These are phyloP conservation scores for Nephrotoma flavescens DNA, from an alignment of 2,888 invertebrate genomes.

Conservation along the genomic window DNA sequence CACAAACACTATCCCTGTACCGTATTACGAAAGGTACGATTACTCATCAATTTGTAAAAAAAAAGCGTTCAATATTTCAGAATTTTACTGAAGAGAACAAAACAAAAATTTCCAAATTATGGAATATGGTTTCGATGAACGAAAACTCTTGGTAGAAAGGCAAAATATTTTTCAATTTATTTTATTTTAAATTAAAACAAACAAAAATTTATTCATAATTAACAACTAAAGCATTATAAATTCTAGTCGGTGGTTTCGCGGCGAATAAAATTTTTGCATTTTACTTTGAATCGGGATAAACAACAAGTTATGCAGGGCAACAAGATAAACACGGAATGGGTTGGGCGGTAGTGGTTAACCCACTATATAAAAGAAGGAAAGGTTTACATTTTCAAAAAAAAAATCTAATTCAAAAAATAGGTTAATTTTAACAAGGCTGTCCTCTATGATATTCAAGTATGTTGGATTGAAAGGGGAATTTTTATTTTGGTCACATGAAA, in stretches of 20 bases:
- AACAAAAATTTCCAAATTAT: not conserved
- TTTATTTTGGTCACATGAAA: too few relatives aligned
- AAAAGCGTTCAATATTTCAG: not conserved
- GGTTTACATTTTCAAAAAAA: too few relatives aligned
- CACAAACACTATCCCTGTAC: too few relatives aligned
- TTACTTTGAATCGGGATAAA: too few relatives aligned
- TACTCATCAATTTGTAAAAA: not conserved
- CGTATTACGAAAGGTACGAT: not conserved
- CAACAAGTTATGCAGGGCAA: too few relatives aligned
- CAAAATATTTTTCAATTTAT: not conserved
- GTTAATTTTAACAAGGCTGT: too few relatives aligned
- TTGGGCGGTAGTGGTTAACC: too few relatives aligned
- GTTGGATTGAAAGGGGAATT: too few relatives aligned
- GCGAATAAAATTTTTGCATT: not conserved
- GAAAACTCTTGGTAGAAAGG: not conserved
- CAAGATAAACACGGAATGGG: too few relatives aligned
- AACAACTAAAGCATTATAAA: not conserved
- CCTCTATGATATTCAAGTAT: too few relatives aligned
- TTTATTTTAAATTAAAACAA: not conserved
- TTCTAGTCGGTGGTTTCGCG: not conserved
- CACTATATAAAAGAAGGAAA: too few relatives aligned
- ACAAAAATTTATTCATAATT: not conserved
- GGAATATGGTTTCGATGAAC: not conserved
- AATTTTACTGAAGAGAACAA: not conserved
- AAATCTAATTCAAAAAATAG: too few relatives aligned